Base-by-base conservation (phyloP, 2,888 invertebrate species). In the Drosophila aldrichi region DNA sequence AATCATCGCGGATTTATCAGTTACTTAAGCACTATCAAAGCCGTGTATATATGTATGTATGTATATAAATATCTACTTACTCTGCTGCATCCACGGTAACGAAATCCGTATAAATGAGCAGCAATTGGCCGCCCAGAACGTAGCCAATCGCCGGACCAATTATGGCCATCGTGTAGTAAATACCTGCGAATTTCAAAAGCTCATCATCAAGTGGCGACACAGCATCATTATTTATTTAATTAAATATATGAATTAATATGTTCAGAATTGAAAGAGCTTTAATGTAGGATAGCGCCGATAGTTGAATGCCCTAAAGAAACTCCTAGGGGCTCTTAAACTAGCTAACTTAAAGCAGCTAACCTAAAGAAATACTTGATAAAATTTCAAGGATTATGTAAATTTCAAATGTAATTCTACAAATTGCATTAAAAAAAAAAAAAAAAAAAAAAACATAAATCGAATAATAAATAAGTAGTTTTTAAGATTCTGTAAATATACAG, bases 101-200 rank as follows among this genome's bases (percentile, higher is more conserved):
- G 88, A 96, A 95, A 90, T 97, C 96, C 2, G 95, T 95, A 91
- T 97, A 97, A 63, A 97, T 94, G 78, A 95, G 95, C 73, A 97
- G 94, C 90, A 97, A 94, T 90, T 96, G 96, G 0, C 97, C 97
- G 5, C 97, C 97, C n/a, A 96, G 91, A 34, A 97, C 95, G 92
- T 96, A 97, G 46, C 98, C 98, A 83, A 97, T 92, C 46, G 97
- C 97, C 18, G 97, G 97, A 6, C 97, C 97, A 81, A 97, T 94
- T 57, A 96, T 95, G 22, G 96, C 96, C 95, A 96, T 96, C 16
- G 96, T 96, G 91, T 97, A 97, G 93, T 96, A 97, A 48, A 96
- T 95, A 65, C 96, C 96, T 95, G 93, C 0, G 92, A 77, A 44
- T 49, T 54, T 25, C 32, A 1, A 20, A 32, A 43, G n/a, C 18